Percentiles rank a stretch among this genome's conserved stretches.
Conservation (phyloP, 2,113 vertebrate species). For the Mesitornis unicolor region DNA sequence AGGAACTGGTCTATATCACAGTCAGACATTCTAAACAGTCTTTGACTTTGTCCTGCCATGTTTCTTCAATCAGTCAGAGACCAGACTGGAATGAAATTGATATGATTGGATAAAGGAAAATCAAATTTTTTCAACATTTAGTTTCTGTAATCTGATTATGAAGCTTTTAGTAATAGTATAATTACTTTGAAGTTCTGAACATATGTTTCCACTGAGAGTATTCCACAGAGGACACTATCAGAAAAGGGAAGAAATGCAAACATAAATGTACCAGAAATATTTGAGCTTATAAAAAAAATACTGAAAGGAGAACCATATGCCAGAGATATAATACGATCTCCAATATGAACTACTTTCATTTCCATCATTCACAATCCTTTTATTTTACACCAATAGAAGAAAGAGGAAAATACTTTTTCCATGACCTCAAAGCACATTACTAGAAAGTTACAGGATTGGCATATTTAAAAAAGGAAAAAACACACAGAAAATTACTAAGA, state of each 20-base stretch:
- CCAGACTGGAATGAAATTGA: constrained; percentile 61
- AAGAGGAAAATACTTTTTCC: background rate
- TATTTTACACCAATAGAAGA: background rate
- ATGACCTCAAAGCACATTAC: background rate
- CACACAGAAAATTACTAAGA: background rate
- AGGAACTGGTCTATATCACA: background rate
- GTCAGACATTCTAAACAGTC: background rate
- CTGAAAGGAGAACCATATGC: constrained; percentile 17
- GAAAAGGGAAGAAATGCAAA: constrained; percentile 46
- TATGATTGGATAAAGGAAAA: constrained; percentile 76
- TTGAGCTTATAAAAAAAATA: constrained; percentile 15
- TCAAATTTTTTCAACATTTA: constrained; percentile 72
- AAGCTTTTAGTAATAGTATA: constrained; percentile 81
- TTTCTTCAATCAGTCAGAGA: constrained; percentile 63
- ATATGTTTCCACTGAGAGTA: constrained; percentile 71
- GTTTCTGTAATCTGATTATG: constrained; percentile 77
- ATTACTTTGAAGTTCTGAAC: constrained; percentile 76
- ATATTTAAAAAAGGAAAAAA: background rate
- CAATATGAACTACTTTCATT: background rate
- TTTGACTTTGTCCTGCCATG: constrained; percentile 57
- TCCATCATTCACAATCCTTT: background rate
- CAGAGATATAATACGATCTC: background rate
- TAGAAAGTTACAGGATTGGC: background rate
- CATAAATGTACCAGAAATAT: background rate
- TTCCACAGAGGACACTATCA: constrained; percentile 62